Base-by-base conservation (phyloP, 2,888 invertebrate genomes). In the Rhimphoctona megacephalus region DNA sequence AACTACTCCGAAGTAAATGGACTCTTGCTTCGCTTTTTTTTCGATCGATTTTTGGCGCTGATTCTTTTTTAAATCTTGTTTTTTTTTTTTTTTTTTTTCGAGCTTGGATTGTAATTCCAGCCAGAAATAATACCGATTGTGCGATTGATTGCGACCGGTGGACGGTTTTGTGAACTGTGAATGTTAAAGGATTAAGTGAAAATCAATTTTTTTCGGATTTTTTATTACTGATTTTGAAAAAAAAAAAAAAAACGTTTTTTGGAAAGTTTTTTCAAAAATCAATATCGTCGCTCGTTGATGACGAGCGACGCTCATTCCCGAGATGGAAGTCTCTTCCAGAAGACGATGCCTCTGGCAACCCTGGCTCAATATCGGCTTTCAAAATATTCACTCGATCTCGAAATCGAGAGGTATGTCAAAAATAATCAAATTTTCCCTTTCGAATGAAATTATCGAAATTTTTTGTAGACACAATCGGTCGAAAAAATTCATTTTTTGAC, bases 291-390 rank as follows among this genome's bases (percentile, higher is more conserved):
- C 36, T 69, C 22, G 82, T n/a, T n/a, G n/a, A n/a, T n/a, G n/a
- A n/a, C n/a, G n/a, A 25, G 3, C 11, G 8, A 49, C 39, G 52
- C 39, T 70, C 25, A 80, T 89, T 70, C 67, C 9, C 82, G 83
- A 77, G 36, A 93, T 93, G 94, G 92, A 92, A 88, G 84, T 93
- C 72, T 89, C 92, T 79, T 88, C 91, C 74, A 91, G 92, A 87
- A 90, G 91, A 87, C 89, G 88, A 49, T 90, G 88, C 83, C 90
- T 94, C 70, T 94, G 94, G 94, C 94, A 94, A 86, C 94, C 94
- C 80, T 94, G 94, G 94, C 91, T 93, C 78, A 90, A 85, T 85
- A 87, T 91, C 69, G 91, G 86, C 49, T 79, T 85, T 30, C 90
- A 83, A 88, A 61, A 74, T 80, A 84, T 92, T 79, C 90, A 89